Conservation (phyloP, 2,113 vertebrate species). For the Siphamia tubifer region DNA sequence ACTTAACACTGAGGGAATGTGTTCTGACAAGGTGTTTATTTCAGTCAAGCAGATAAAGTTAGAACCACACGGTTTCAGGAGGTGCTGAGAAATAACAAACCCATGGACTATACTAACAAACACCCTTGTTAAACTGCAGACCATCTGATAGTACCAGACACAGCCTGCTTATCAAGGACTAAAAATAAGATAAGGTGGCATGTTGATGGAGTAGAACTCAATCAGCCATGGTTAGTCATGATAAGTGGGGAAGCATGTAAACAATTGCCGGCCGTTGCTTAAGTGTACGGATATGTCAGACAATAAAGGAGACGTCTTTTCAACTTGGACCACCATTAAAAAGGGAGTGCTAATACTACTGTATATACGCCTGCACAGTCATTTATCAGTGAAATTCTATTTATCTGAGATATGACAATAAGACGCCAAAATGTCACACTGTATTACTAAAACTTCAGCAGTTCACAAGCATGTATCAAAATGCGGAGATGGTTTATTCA, state of each 20-base stretch:
- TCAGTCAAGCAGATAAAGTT: slow-evolving; percentile 29
- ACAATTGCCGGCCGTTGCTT: slow-evolving; percentile 22
- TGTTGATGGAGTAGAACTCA: slow-evolving; percentile 49
- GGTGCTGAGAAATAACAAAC: slow-evolving; percentile 39
- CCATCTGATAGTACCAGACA: slow-evolving; percentile 55
- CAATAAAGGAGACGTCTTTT: background rate
- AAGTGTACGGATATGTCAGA: slow-evolving; percentile 19
- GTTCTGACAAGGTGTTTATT: slow-evolving; percentile 41
- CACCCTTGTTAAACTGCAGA: slow-evolving; percentile 39
- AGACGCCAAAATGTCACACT: background rate
- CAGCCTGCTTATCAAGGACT: slow-evolving; percentile 39
- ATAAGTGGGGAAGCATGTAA: slow-evolving; percentile 51
- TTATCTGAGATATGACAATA: background rate
- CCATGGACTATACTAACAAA: slow-evolving; percentile 28
- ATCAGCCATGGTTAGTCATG: slow-evolving; percentile 37
- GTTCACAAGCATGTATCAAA: background rate
- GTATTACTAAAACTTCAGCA: background rate
- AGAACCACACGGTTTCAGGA: slow-evolving; percentile 43
- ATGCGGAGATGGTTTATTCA: background rate
- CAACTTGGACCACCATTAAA: background rate
- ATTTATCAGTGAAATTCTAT: background rate
- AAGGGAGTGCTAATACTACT: background rate
- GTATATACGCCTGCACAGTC: background rate
- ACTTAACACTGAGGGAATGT: slow-evolving; percentile 49
- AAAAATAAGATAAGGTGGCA: slow-evolving; percentile 48